Percentiles rank a stretch among this genome's conserved stretches.
These are phyloP conservation scores for Cataglyphis livida DNA, from an alignment of 2,888 invertebrate species.

Conservation along the genomic window DNA sequence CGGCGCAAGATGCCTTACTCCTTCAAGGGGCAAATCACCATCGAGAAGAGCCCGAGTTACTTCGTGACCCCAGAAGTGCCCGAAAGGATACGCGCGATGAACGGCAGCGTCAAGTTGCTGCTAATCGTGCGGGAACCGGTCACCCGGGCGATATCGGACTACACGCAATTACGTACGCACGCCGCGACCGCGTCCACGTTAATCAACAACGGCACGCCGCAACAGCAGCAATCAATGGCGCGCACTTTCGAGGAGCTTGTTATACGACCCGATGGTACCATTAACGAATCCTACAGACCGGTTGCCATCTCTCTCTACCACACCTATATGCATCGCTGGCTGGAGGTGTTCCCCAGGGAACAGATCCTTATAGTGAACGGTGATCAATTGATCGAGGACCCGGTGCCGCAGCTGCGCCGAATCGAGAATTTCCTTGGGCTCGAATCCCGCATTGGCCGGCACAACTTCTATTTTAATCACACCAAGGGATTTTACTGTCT, in stretches of 20 bases:
- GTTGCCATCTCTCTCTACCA: constrained; percentile 96
- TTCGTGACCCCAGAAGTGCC: constrained; percentile 98
- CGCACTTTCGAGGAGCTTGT: constrained; percentile 93
- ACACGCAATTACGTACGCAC: constrained; percentile 95
- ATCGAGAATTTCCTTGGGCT: constrained; percentile 95
- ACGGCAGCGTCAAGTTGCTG: constrained; percentile 95
- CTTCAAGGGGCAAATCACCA: constrained; percentile 96
- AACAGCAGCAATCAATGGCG: constrained; percentile 78
- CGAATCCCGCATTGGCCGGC: constrained; percentile 90
- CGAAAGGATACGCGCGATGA: constrained; percentile 97
- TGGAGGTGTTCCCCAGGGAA: constrained; percentile 95
- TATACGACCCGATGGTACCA: constrained; percentile 92
- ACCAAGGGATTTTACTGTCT: constrained; percentile 98
- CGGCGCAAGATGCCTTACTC: constrained; percentile 97
- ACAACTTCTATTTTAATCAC: constrained; percentile 98
- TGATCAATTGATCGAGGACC: constrained; percentile 95
- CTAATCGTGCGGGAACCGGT: constrained; percentile 98
- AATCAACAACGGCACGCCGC: constrained; percentile 83
- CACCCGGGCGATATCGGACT: constrained; percentile 98
- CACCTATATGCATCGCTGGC: constrained; percentile 95
- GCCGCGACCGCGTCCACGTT: constrained; percentile 90
- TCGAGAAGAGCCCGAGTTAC: constrained; percentile 99
- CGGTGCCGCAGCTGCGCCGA: constrained; percentile 93
- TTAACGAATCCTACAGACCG: constrained; percentile 94
- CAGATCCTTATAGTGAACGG: constrained; percentile 98